Percentiles rank a stretch among this genome's conserved stretches.
Evolutionary conservation across 2,797 vertebrate species (phyloP).

Genomic region (Oreochromis grahami): DNA sequence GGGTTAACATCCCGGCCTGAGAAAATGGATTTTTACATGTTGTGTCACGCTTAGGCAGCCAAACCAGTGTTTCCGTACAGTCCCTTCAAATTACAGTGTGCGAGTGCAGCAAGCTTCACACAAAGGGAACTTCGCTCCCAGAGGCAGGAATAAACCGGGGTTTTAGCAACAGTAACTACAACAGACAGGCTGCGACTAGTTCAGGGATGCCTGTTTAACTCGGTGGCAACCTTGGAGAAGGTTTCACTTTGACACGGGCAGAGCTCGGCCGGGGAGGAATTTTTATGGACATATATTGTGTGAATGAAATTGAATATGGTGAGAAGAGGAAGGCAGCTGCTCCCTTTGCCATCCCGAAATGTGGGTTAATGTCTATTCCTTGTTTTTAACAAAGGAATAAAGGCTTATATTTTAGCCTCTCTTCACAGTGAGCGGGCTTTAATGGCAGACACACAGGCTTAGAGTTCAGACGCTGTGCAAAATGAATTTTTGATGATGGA

Average conservation of each 20-base stretch:
- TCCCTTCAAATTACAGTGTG: conserved; percentile 71
- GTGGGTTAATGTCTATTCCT: conserved; percentile 47
- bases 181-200: conserved; percentile 61
- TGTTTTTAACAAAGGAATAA: conserved; percentile 3
- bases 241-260: conserved; percentile 54
- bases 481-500: conserved; percentile 10
- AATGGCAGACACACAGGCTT: background rate
- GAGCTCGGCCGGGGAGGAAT: conserved; percentile 6
- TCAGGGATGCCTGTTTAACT: conserved; percentile 63
- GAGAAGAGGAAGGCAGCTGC: background rate
- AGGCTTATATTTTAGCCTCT: background rate
- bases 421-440: background rate
- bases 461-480: background rate
- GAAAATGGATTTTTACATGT: conserved; percentile 65
- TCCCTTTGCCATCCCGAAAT: conserved; percentile 20
- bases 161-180: conserved; percentile 86
- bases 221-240: conserved; percentile 49
- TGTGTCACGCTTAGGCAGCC: conserved; percentile 71
- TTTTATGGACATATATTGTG: conserved; percentile 33
- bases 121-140: conserved; percentile 74
- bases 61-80: conserved; percentile 76
- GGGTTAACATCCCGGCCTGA: conserved; percentile 50
- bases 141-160: conserved; percentile 65
- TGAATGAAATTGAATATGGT: conserved; percentile 42
- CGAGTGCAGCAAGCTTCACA: conserved; percentile 45